Evolutionary conservation across 2,888 invertebrate genomes (phyloP).

Genomic region (Acanthoscelides obtectus): DNA sequence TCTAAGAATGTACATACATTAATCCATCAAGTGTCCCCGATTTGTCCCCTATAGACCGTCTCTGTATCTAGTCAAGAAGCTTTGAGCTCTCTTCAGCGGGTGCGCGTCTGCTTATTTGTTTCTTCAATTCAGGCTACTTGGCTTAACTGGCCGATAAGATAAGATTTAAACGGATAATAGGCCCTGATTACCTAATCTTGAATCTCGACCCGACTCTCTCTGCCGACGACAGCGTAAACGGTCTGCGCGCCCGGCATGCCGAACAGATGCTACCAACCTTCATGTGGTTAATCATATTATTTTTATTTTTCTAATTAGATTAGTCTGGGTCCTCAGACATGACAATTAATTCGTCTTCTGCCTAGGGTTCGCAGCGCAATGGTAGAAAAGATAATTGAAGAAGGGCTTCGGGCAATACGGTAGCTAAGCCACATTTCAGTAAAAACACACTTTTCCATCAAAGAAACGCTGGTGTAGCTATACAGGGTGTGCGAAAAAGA

Average conservation of each 20-base stretch:
- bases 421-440: too few relatives aligned
- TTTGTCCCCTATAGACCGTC: neutral
- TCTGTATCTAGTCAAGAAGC: neutral
- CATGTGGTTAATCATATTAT: neutral
- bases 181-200: neutral
- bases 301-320: neutral
- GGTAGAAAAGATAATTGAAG: too few relatives aligned
- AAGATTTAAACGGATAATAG: neutral
- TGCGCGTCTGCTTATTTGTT: neutral
- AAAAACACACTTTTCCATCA: too few relatives aligned
- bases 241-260: neutral
- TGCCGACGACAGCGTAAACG: neutral
- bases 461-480: too few relatives aligned
- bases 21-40: too few relatives aligned
- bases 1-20: too few relatives aligned
- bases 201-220: neutral
- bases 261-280: neutral
- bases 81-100: neutral
- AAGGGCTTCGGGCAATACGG: too few relatives aligned
- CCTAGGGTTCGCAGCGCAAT: too few relatives aligned
- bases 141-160: neutral
- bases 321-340: neutral
- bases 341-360: too few relatives aligned
- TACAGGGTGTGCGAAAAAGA: too few relatives aligned
- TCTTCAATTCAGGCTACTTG: neutral